Conservation (phyloP, 2,797 vertebrate species). For the Enteromius argenteus region DNA sequence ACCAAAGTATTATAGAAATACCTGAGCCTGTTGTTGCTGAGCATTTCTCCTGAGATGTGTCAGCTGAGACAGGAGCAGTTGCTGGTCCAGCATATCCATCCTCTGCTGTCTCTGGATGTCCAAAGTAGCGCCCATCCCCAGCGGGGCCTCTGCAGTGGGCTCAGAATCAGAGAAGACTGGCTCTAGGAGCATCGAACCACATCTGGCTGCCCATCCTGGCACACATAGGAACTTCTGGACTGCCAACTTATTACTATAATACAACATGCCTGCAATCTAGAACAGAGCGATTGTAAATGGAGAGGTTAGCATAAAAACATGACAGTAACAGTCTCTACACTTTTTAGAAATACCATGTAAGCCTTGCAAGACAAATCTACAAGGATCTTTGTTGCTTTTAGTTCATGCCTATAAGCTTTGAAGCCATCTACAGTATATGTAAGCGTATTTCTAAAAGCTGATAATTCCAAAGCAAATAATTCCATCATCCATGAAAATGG, state of each 20-base stretch:
- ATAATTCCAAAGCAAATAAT: neutral
- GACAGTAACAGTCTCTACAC: neutral
- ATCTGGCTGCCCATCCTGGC: conserved; percentile 82
- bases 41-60: conserved; percentile 85
- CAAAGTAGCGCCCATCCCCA: conserved; percentile 96
- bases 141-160: conserved; percentile 82
- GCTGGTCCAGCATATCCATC: conserved; percentile 92
- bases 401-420: neutral
- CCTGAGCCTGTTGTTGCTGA: conserved; percentile 78
- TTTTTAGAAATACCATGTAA: neutral
- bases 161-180: conserved; percentile 90
- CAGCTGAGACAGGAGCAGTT: conserved; percentile 91
- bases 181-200: conserved; percentile 84
- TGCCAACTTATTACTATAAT: conserved; percentile 80
- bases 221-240: conserved; percentile 84
- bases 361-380: neutral
- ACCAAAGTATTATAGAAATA: neutral
- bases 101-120: conserved; percentile 97
- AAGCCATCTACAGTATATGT: neutral
- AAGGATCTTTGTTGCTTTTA: neutral
- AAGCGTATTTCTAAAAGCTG: neutral
- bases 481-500: neutral
- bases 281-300: conserved; percentile 53
- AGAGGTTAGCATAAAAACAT: neutral
- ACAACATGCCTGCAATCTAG: conserved; percentile 89